Percentiles rank a stretch among this genome's conserved stretches.
Evolutionary conservation across 2,888 invertebrate species (phyloP).

Genomic region (Tetragonisca angustula): DNA sequence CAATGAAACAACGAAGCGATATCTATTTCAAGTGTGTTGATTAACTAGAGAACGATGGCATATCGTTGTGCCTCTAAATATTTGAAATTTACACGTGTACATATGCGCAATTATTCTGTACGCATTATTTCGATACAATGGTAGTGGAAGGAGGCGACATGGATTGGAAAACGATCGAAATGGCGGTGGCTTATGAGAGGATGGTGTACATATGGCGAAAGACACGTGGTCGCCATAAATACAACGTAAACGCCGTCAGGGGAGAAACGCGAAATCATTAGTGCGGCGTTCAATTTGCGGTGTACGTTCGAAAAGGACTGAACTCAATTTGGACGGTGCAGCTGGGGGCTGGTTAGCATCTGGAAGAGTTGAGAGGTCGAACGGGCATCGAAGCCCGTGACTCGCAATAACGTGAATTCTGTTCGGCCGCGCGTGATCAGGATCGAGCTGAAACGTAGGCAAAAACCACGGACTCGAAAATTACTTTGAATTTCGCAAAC

Average conservation of each 20-base stretch:
- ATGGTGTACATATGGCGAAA: neutral
- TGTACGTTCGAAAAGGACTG: constrained; percentile 54
- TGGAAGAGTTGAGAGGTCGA: constrained; percentile 46
- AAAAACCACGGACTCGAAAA: neutral
- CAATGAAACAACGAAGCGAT: too few relatives aligned
- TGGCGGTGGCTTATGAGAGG: constrained; percentile 18
- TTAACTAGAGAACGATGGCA: too few relatives aligned
- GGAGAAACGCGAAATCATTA: constrained; percentile 65
- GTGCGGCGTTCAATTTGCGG: constrained; percentile 69
- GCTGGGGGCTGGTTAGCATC: constrained; percentile 48
- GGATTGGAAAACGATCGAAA: constrained; percentile 49
- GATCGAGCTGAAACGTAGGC: constrained; percentile 6
- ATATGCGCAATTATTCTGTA: too few relatives aligned
- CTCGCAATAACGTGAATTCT: constrained; percentile 47
- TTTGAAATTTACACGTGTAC: too few relatives aligned
- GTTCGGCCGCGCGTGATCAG: neutral
- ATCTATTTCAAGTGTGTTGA: too few relatives aligned
- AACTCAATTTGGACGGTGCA: constrained; percentile 65
- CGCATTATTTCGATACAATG: too few relatives aligned
- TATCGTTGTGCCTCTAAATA: too few relatives aligned
- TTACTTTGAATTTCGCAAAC: neutral
- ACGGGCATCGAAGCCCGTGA: constrained; percentile 14
- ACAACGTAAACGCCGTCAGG: constrained; percentile 58
- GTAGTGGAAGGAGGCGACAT: neutral
- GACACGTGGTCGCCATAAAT: constrained; percentile 68